phyloP scores from a whole-genome alignment of 2,797 vertebrate genomes.

The Sylvilagus floridanus region DNA sequence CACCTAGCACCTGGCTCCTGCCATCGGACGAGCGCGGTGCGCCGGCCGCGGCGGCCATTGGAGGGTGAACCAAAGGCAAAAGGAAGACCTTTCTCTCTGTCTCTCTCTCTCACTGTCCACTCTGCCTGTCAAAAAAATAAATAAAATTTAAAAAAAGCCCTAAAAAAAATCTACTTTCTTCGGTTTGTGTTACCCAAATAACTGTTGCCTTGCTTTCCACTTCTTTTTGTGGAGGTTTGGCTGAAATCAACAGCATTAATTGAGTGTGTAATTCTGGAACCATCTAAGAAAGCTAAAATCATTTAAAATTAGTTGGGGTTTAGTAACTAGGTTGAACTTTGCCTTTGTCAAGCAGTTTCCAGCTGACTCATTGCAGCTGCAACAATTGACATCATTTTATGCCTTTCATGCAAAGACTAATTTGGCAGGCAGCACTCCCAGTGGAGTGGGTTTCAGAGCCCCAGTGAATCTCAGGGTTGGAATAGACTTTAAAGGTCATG shows the following conservation, averaged over 20 bases:
- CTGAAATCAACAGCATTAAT: constrained; percentile 74
- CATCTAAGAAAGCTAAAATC: constrained; percentile 74
- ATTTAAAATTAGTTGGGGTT: constrained; percentile 77
- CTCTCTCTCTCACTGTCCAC: no score
- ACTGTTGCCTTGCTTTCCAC: constrained; percentile 9
- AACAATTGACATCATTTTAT: constrained; percentile 82
- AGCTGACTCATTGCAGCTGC: constrained; percentile 81
- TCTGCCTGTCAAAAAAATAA: no score
- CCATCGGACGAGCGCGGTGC: no score
- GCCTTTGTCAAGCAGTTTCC: constrained; percentile 75
- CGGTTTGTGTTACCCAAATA: constrained; percentile 50
- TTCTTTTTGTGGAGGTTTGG: constrained; percentile 58
- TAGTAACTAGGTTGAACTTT: constrained; percentile 82
- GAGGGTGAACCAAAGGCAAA: no score
- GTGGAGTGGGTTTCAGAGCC: constrained; percentile 70
- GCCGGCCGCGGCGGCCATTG: no score
- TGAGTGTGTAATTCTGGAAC: constrained; percentile 75
- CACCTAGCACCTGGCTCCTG: no score
- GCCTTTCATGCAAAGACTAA: constrained; percentile 75
- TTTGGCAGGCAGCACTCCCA: constrained; percentile 78
- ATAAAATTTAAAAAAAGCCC: no score
- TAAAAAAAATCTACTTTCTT: constrained; percentile 53
- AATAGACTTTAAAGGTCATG: constrained; percentile 75
- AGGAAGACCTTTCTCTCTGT: no score
- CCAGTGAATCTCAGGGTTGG: constrained; percentile 64